phyloP scores from a whole-genome alignment of 2,888 invertebrate species.

The Teleiodes luculella region DNA sequence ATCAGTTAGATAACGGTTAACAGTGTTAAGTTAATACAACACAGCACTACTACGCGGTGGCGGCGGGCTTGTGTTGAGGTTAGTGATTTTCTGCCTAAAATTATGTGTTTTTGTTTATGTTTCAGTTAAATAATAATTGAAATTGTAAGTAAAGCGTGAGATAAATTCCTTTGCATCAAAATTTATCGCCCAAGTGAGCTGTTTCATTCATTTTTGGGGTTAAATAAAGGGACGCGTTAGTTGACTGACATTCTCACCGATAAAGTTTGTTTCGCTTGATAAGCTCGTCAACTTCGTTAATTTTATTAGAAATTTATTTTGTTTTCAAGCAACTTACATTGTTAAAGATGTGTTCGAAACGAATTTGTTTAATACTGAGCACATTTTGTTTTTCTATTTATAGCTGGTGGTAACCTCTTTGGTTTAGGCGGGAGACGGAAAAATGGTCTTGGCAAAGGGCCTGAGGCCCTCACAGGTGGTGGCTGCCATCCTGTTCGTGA shows the following conservation, averaged over 20 bases:
- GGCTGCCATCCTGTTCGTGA: slow-evolving; percentile 73
- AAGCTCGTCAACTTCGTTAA: slow-evolving; percentile 31
- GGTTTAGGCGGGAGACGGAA: slow-evolving; percentile 68
- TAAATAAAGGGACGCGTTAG: slow-evolving; percentile 62
- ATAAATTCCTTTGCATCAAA: slow-evolving; percentile 19
- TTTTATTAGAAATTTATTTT: slow-evolving; percentile 29
- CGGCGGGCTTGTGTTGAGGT: slow-evolving; percentile 65
- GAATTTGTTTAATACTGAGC: slow-evolving; percentile 30
- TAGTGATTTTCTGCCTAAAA: slow-evolving; percentile 54
- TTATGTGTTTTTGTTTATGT: slow-evolving; percentile 41
- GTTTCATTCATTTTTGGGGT: slow-evolving; percentile 54
- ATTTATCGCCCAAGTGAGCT: slow-evolving; percentile 22
- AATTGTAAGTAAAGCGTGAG: slow-evolving; percentile 15
- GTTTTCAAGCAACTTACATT: not conserved
- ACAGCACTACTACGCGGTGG: slow-evolving; percentile 58
- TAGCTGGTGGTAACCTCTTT: slow-evolving; percentile 70
- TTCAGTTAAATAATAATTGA: slow-evolving; percentile 23
- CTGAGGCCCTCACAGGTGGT: slow-evolving; percentile 73
- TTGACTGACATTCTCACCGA: slow-evolving; percentile 54
- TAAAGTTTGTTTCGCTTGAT: slow-evolving; percentile 47
- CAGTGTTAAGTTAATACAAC: not conserved
- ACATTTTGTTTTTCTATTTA: slow-evolving; percentile 56
- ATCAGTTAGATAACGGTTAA: no score
- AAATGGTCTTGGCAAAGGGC: slow-evolving; percentile 66
- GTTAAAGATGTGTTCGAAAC: not conserved